Conservation (phyloP, 2,797 vertebrate species). For the Tragelaphus oryx region DNA sequence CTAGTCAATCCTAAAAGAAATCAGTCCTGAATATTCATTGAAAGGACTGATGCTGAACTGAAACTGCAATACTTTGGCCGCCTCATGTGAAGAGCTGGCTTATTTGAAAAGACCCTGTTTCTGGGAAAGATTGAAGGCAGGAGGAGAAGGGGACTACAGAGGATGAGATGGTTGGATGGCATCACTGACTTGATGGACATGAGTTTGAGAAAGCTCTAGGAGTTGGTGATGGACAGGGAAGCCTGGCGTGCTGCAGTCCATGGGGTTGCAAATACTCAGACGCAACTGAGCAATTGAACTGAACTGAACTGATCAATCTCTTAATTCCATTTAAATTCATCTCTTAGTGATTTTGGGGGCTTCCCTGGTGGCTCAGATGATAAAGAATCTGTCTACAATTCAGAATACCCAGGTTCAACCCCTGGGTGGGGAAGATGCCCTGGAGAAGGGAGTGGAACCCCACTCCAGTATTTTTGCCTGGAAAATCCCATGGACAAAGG, state of each 20-base stretch:
- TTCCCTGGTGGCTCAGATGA: neutral
- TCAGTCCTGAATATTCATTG: too few relatives aligned
- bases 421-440: neutral
- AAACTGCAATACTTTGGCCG: too few relatives aligned
- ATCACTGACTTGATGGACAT: neutral
- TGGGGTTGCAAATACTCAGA: neutral
- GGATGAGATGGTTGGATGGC: neutral
- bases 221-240: neutral
- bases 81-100: neutral
- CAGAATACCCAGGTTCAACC: neutral
- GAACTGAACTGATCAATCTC: neutral
- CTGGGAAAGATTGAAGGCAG: neutral
- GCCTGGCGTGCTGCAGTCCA: accelerated
- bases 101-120: neutral
- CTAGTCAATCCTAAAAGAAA: too few relatives aligned
- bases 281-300: neutral
- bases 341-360: neutral
- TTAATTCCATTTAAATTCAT: neutral
- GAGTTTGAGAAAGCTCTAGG: neutral
- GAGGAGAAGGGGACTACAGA: neutral
- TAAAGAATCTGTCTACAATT: neutral
- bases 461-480: neutral
- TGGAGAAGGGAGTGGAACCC: neutral
- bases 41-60: too few relatives aligned
- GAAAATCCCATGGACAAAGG: neutral